Evolutionary conservation across 2,797 vertebrate genomes (phyloP), one percentile per base, ranked within the genome.

Genomic region (Cyclopterus lumpus): DNA sequence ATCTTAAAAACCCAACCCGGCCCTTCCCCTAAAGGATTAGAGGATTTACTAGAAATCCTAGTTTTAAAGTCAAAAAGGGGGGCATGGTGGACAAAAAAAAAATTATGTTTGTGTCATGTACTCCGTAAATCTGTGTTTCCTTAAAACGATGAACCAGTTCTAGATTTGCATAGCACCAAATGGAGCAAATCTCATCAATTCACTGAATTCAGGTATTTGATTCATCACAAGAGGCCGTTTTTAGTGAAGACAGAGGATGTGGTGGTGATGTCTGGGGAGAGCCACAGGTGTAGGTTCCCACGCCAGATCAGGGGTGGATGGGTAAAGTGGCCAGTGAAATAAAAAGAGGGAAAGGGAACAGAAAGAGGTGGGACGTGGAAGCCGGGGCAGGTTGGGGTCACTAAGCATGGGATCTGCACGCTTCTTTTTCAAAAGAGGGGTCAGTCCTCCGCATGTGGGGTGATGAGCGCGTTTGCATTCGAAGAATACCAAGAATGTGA

Each of bases 231-330:
- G 65, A 40, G 55, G 28, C 6, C 15, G 4, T 67, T 67, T 8
- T 26, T n/a, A 15, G 66, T 28, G 24, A 72, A 65, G 9, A 26
- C 16, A 54, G 40, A 68, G 28, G 55, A 73, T n/a, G 63, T 53
- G 48, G 64, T 36, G 49, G 66, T 44, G 36, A 62, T 28, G 76
- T 83, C 82, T 91, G 81, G 89, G 89, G 89, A 89, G 77, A 90
- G 88, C 86, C 90, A 93, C 93, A 95, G 94, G 94, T 95, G 93
- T 88, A 92, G 89, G 83, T 94, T 95, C 94, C 94, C 95, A 95
- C 92, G 90, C 88, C 81, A 84, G 81, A 88, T 59, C 65, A 75
- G 65, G 79, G 57, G 71, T 61, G 73, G 75, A 71, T 24, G 74
- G 42, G 49, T 75, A 90, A 86, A 83, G 82, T 85, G 81, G 88